A percentile compares a stretch with the other conserved stretches of the same genome.
These are phyloP conservation scores for Drosophila hydei DNA, from an alignment of 1,140 invertebrate species.

Conservation along the genomic window DNA sequence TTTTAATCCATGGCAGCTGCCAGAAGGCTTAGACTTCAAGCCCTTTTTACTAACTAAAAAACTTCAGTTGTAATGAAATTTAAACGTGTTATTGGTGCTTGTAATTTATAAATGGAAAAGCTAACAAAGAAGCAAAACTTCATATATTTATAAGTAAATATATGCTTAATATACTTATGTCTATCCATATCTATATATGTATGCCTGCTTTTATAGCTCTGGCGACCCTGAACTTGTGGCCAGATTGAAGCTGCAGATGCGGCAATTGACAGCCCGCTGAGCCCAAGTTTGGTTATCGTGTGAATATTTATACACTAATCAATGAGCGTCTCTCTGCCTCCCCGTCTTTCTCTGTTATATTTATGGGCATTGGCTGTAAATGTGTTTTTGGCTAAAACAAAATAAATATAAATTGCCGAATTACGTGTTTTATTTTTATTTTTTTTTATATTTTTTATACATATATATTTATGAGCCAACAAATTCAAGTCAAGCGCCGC, in stretches of 20 bases:
- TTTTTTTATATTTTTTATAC: background rate
- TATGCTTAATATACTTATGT: conserved; percentile 4
- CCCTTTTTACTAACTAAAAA: background rate
- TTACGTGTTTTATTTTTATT: conserved; percentile 14
- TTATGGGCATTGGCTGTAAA: conserved; percentile 39
- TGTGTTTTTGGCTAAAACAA: conserved; percentile 24
- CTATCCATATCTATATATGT: conserved; percentile 8
- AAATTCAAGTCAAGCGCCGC: background rate
- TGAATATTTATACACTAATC: conserved; percentile 74
- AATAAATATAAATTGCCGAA: conserved; percentile 8
- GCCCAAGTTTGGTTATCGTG: conserved; percentile 38
- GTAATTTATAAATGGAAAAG: conserved; percentile 55
- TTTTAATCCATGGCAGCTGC: background rate
- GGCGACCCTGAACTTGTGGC: conserved; percentile 66
- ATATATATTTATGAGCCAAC: conserved; percentile 13
- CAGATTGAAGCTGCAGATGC: conserved; percentile 14
- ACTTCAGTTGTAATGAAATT: conserved; percentile 1
- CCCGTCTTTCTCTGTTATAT: too few species aligned
- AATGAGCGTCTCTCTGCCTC: conserved; percentile 35
- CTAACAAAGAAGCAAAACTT: conserved; percentile 59
- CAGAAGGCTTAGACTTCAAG: background rate
- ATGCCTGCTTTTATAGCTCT: conserved; percentile 14
- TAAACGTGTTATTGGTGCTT: conserved; percentile 40
- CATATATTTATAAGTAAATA: conserved; percentile 50
- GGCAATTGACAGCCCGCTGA: conserved; percentile 10